Percentiles rank a stretch among this genome's conserved stretches.
These are phyloP conservation scores for Cyclophora albipunctata DNA, from an alignment of 2,888 invertebrate genomes.

Conservation along the genomic window DNA sequence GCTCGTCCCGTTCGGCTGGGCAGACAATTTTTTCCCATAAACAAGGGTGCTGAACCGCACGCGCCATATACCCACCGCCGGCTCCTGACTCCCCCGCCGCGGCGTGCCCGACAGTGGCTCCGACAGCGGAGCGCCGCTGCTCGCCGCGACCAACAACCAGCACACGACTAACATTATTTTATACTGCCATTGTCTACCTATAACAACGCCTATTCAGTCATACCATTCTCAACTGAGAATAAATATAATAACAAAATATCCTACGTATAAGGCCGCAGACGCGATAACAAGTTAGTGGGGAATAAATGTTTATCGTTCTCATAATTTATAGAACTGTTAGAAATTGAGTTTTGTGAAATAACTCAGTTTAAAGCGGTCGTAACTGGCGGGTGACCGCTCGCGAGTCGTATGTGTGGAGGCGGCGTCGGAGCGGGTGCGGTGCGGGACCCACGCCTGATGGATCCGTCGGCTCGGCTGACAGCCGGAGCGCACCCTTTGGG, in stretches of 20 bases:
- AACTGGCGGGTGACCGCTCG: neutral
- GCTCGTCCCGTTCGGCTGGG: conserved; percentile 15
- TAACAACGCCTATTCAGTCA: neutral
- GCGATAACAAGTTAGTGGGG: conserved; percentile 28
- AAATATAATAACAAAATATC: neutral
- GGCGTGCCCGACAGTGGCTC: neutral
- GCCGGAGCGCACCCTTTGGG: too few relatives aligned
- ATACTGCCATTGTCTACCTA: neutral
- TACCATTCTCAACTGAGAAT: neutral
- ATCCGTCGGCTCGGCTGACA: too few relatives aligned
- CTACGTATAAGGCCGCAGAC: conserved; percentile 9
- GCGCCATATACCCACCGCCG: neutral
- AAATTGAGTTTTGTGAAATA: conserved; percentile 9
- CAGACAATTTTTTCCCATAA: neutral
- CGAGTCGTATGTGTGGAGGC: too few relatives aligned
- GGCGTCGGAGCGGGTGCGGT: too few relatives aligned
- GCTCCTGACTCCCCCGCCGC: neutral
- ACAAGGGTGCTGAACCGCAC: neutral
- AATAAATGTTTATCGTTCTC: conserved; percentile 26
- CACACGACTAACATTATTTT: neutral
- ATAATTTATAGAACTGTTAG: conserved; percentile 10
- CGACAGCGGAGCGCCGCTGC: too few relatives aligned
- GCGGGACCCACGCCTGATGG: too few relatives aligned
- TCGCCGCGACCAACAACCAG: too few relatives aligned
- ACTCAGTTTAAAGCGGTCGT: conserved; percentile 2